A percentile compares a stretch with the other conserved stretches of the same genome.
These are phyloP conservation scores for Portevinia maculata DNA, from an alignment of 2,888 invertebrate genomes.

Conservation along the genomic window DNA sequence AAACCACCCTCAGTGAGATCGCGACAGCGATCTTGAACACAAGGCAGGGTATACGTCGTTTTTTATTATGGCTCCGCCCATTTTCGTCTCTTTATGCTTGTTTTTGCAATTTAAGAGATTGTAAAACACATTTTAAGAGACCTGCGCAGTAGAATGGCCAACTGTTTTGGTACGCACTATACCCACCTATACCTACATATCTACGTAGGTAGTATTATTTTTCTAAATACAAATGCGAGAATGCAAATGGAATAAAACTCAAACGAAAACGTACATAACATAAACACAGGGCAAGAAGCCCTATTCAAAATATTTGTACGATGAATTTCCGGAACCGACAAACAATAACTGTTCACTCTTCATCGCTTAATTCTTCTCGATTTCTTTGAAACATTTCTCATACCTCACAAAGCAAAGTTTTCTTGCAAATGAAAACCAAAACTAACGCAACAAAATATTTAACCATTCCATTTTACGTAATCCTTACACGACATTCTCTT, in stretches of 20 bases:
- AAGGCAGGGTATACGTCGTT: too few species aligned
- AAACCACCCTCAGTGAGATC: too few species aligned
- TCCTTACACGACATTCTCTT: slow-evolving; percentile 29
- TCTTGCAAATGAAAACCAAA: slow-evolving; percentile 19
- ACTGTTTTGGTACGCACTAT: too few species aligned
- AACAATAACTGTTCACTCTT: slow-evolving; percentile 47
- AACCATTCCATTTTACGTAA: slow-evolving; percentile 8
- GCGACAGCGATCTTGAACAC: too few species aligned
- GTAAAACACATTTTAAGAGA: too few species aligned
- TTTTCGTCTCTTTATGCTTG: too few species aligned
- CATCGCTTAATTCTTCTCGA: neutral
- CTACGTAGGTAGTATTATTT: neutral
- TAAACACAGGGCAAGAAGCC: slow-evolving; percentile 53
- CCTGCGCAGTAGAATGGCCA: too few species aligned
- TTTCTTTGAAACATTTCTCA: neutral
- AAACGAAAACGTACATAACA: slow-evolving; percentile 21
- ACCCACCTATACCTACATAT: too few species aligned
- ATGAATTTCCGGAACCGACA: slow-evolving; percentile 66
- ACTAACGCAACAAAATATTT: slow-evolving; percentile 26
- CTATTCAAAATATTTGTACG: slow-evolving; percentile 71
- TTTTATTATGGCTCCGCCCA: too few species aligned
- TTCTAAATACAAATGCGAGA: slow-evolving; percentile 28
- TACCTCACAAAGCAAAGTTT: slow-evolving; percentile 35
- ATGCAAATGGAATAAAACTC: slow-evolving; percentile 16
- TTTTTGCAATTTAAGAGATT: too few species aligned